Base-by-base conservation (phyloP, 2,797 vertebrate species). In the Scolopax rusticola region DNA sequence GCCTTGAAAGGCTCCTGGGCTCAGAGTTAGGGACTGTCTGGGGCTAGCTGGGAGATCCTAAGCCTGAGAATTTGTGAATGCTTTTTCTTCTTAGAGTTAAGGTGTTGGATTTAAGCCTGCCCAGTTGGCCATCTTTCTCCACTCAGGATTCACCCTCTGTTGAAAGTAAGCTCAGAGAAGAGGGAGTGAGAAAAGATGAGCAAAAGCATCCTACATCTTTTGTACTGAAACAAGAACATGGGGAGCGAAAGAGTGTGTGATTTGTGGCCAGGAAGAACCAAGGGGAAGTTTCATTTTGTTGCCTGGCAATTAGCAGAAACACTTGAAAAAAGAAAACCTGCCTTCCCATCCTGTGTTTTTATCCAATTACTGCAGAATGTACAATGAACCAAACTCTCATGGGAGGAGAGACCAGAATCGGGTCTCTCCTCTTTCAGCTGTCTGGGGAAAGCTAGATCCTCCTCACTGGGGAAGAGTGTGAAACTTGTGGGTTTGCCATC, bases 281-380 rank as follows among this genome's bases (percentile, higher is more conserved):
- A 45, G 38, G 71, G 84, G 47, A 95, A 92, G 78, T 69, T 88
- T 93, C 25, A 9, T 78, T 93, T 92, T 93, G 65, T 95, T 90
- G 70, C 69, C 74, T 95, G 80, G 77, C 80, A 92, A 81, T 95
- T 94, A 93, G 61, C 65, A 68, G 33, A 92, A 70, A 50, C 45
- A 50, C 77, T 87, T 87, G 92, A 83, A 90, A 87, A 89, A 93
- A 91, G 64, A 79, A 87, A 93, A 89, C 71, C 79, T 95, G 79
- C 56, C 59, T 96, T 95, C 43, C 90, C 48, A 63, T 90, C 85
- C 85, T 94, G 83, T 53, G 48, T 48, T 82, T 71, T 80, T 50
- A 80, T 74, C 76, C 84, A 81, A 48, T 94, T 92, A 92, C 84
- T 86, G 76, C n/a, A 74, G 83, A 94, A 77, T 59, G 30, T 90